Percentiles rank a stretch among this genome's conserved stretches.
Evolutionary conservation across 2,113 vertebrate genomes (phyloP).

Genomic region (Eretmochelys imbricata): DNA sequence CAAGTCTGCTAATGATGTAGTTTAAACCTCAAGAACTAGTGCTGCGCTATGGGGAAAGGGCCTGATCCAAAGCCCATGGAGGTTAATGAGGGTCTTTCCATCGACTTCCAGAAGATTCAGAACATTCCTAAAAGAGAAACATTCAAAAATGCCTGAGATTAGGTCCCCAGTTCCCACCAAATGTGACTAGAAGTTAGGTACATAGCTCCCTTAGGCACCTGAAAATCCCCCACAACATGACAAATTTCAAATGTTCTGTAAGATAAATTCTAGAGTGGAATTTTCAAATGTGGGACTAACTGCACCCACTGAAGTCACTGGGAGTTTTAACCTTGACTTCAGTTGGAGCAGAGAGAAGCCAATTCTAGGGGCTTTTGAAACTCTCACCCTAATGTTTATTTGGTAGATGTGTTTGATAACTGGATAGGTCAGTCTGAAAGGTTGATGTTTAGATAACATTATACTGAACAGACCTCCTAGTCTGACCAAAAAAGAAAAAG

Average conservation of each 20-base stretch:
- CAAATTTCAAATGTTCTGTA: background rate
- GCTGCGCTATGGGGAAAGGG: background rate
- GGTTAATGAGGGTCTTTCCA: background rate
- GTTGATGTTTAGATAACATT: background rate
- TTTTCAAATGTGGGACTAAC: background rate
- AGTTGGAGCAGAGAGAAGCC: background rate
- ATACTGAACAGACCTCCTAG: background rate
- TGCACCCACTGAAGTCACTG: background rate
- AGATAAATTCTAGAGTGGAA: background rate
- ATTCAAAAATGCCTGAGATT: background rate
- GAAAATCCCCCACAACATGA: background rate
- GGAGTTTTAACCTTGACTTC: background rate
- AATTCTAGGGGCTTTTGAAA: background rate
- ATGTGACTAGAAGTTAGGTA: background rate
- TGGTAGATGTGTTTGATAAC: background rate
- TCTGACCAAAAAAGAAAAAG: background rate
- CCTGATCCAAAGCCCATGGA: background rate
- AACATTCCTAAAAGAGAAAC: background rate
- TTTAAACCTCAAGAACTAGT: conserved; percentile 1
- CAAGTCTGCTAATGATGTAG: background rate
- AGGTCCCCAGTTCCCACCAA: background rate
- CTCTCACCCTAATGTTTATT: background rate
- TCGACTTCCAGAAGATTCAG: background rate
- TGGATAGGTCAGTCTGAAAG: background rate
- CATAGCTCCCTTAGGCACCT: background rate